Evolutionary conservation across 2,888 invertebrate species (phyloP).

Genomic region (Merodon equestris): DNA sequence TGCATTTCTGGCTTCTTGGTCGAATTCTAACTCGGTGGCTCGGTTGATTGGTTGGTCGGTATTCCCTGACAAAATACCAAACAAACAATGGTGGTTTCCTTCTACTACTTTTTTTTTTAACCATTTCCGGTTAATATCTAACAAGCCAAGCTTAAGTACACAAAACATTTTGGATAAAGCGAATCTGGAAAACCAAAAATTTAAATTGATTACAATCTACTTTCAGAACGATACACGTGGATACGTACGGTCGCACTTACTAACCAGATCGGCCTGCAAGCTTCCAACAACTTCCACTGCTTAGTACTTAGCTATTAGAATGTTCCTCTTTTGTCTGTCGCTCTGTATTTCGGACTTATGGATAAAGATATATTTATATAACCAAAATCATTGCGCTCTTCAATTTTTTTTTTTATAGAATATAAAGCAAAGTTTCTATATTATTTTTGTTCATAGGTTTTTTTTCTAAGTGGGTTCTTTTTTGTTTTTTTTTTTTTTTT

Average conservation of each 20-base stretch:
- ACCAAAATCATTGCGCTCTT: slow-evolving; percentile 8
- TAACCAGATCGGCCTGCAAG: slow-evolving; percentile 67
- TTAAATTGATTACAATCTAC: slow-evolving; percentile 69
- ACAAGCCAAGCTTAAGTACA: slow-evolving; percentile 25
- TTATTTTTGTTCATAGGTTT: slow-evolving; percentile 13
- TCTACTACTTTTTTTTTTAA: slow-evolving; percentile 8
- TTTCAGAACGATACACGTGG: slow-evolving; percentile 77
- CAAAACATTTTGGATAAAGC: slow-evolving; percentile 44
- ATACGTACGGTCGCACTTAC: slow-evolving; percentile 77
- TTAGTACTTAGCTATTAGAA: slow-evolving; percentile 57
- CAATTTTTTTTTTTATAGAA: slow-evolving; percentile 6
- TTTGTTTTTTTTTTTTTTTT: slow-evolving; percentile 2
- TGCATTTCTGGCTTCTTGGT: slow-evolving; percentile 32
- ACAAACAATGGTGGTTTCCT: slow-evolving; percentile 43
- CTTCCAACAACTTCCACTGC: slow-evolving; percentile 66
- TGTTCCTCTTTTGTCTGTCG: slow-evolving; percentile 59
- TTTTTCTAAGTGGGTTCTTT: not conserved
- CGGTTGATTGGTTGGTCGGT: not conserved
- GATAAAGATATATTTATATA: slow-evolving; percentile 21
- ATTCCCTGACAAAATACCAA: not conserved
- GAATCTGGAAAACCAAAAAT: slow-evolving; percentile 39
- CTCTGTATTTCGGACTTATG: slow-evolving; percentile 45
- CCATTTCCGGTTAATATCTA: slow-evolving; percentile 27
- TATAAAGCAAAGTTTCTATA: slow-evolving; percentile 4
- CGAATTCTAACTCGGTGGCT: slow-evolving; percentile 17